Conservation (phyloP, 2,113 vertebrate genomes). For the Macroglossus sobrinus region DNA sequence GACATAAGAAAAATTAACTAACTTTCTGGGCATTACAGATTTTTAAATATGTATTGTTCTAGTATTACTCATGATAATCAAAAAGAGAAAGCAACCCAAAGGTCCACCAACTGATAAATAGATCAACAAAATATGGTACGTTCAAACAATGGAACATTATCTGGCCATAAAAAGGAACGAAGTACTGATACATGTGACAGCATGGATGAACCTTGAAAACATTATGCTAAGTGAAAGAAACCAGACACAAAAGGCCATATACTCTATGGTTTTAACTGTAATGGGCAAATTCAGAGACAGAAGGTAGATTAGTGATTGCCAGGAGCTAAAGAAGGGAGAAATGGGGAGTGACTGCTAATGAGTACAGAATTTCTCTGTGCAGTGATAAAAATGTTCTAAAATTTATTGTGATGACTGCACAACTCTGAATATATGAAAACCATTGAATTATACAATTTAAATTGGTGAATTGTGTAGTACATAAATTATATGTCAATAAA, state of each 20-base stretch:
- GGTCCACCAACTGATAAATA: neutral
- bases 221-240: neutral
- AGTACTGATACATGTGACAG: neutral
- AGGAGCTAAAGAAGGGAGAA: neutral
- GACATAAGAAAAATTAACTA: neutral
- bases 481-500: neutral
- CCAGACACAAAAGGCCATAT: neutral
- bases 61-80: neutral
- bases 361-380: neutral
- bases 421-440: neutral
- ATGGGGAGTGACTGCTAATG: neutral
- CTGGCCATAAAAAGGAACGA: neutral
- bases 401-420: neutral
- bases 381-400: neutral
- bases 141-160: neutral
- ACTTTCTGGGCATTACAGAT: neutral
- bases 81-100: neutral
- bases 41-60: neutral
- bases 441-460: neutral
- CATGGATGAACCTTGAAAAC: neutral
- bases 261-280: neutral
- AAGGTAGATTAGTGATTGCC: neutral
- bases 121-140: neutral
- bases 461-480: neutral
- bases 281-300: neutral